These are phyloP conservation scores for Myoxocephalus aenaeus DNA, from an alignment of 2,797 vertebrate species.

Conservation along the genomic window DNA sequence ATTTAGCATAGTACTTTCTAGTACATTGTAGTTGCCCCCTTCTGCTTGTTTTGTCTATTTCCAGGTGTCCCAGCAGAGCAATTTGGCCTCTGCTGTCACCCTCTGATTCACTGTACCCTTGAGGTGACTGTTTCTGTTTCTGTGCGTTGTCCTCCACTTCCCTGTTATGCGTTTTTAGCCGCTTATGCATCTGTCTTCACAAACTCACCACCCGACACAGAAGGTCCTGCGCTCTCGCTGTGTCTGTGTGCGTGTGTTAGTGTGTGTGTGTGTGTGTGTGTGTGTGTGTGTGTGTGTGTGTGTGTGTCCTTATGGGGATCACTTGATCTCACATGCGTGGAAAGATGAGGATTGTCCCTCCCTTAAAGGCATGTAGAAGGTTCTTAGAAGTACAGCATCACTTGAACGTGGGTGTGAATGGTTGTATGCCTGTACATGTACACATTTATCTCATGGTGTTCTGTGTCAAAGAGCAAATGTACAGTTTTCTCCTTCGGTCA, in stretches of 20 bases:
- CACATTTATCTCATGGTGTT: not conserved
- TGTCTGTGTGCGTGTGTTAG: too few relatives aligned
- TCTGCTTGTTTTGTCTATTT: conserved; percentile 64
- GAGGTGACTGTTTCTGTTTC: conserved; percentile 64
- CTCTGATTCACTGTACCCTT: conserved; percentile 75
- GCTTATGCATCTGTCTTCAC: conserved; percentile 48
- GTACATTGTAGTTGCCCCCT: not conserved
- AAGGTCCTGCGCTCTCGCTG: conserved; percentile 30
- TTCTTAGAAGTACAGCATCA: not conserved
- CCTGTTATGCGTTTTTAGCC: conserved; percentile 50
- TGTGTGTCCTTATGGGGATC: conserved; percentile 17
- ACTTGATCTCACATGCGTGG: conserved; percentile 17
- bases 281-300: conserved; percentile 10
- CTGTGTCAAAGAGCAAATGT: not conserved
- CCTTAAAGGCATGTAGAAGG: not conserved
- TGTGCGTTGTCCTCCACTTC: conserved; percentile 43
- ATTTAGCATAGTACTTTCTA: conserved; percentile 11
- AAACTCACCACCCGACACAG: conserved; percentile 44
- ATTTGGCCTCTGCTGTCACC: conserved; percentile 69
- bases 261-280: conserved; percentile 21
- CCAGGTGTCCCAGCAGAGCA: conserved; percentile 51
- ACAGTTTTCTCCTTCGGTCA: conserved; percentile 24
- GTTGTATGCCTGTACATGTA: not conserved
- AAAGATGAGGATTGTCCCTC: not conserved
- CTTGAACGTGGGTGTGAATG: not conserved